phyloP scores from a whole-genome alignment of 1,140 invertebrate species.

The Atta colombica region DNA sequence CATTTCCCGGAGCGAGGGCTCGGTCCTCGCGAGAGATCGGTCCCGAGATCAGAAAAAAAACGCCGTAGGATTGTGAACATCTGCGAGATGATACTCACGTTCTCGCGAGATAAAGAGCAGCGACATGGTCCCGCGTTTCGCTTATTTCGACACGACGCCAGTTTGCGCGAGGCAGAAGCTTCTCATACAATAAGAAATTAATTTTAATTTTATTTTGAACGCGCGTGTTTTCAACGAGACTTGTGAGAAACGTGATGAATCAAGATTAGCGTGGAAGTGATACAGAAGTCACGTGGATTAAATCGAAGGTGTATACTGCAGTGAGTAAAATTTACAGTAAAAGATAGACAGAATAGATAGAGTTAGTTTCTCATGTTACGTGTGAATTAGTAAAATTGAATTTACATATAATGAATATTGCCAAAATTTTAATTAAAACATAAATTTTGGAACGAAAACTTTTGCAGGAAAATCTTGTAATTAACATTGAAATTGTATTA shows the following conservation, averaged over 20 bases:
- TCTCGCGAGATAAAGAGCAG: neutral
- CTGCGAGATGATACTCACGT: slow-evolving; percentile 17
- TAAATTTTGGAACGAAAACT: neutral
- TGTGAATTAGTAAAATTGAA: neutral
- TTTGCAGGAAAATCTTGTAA: neutral
- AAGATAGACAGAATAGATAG: neutral
- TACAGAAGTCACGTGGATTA: neutral
- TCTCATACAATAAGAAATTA: neutral
- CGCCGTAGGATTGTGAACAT: neutral
- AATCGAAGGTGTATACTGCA: neutral
- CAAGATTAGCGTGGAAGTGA: slow-evolving; percentile 3
- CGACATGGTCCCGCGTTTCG: slow-evolving; percentile 2
- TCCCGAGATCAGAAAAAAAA: slow-evolving; percentile 25
- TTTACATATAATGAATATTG: neutral
- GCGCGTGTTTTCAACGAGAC: neutral
- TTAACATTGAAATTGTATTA: neutral
- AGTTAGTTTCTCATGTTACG: neutral
- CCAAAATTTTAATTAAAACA: neutral
- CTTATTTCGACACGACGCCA: neutral
- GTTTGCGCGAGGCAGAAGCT: neutral
- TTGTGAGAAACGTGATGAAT: neutral
- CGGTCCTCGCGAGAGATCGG: slow-evolving; percentile 26
- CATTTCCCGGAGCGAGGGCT: slow-evolving; percentile 49
- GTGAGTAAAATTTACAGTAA: slow-evolving; percentile 2
- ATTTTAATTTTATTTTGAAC: neutral